A percentile compares a stretch with the other conserved stretches of the same genome.
Conservation (phyloP, 2,113 vertebrate species). For the Semnornis frantzii region DNA sequence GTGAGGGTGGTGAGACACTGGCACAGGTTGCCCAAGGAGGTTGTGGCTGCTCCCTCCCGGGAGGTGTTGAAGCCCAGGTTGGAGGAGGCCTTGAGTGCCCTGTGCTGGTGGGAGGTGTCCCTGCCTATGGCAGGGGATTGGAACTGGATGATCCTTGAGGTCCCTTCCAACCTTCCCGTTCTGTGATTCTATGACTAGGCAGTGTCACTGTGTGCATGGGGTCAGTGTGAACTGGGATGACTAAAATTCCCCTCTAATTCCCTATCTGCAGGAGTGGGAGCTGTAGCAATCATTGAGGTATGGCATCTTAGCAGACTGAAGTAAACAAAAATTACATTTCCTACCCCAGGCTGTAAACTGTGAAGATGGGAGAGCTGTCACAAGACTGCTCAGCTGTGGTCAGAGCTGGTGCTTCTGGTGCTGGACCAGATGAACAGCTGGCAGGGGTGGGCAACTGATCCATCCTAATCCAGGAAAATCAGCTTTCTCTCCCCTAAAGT, state of each 20-base stretch:
- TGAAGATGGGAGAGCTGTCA: background rate
- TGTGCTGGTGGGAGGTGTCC: no score
- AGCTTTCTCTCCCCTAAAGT: background rate
- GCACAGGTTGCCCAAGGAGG: no score
- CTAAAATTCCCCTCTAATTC: background rate
- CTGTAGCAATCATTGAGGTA: background rate
- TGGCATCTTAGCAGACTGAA: background rate
- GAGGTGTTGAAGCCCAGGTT: no score
- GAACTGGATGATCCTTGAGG: no score
- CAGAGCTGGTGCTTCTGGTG: background rate
- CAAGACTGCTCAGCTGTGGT: background rate
- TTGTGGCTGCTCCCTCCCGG: no score
- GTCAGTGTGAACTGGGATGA: background rate
- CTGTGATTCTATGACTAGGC: background rate
- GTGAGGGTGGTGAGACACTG: no score
- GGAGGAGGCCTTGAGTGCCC: no score
- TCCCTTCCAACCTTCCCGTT: no score
- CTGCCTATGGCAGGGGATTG: no score
- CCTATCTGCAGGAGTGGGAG: background rate
- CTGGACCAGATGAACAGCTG: background rate
- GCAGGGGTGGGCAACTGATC: background rate
- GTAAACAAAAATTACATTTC: background rate
- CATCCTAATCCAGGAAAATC: background rate
- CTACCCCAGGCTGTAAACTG: background rate
- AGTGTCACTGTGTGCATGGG: accelerated